Conservation (phyloP, 2,797 vertebrate species). For the Notolabrus celidotus region DNA sequence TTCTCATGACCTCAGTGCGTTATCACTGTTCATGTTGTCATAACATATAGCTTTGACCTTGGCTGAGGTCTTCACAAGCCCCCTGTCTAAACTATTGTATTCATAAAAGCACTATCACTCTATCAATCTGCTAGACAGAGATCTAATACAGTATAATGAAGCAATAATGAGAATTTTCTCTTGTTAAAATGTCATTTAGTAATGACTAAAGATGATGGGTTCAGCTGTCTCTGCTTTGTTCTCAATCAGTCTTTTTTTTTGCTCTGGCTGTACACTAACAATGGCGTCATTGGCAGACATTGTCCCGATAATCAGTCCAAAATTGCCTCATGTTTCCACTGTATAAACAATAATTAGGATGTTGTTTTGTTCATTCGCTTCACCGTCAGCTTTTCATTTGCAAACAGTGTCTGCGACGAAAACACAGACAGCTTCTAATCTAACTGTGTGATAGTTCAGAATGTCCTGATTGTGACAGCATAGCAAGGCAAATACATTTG, state of each 20-base stretch:
- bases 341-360: slow-evolving; percentile 89
- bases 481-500: slow-evolving; percentile 79
- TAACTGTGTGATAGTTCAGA: slow-evolving; percentile 81
- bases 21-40: slow-evolving; percentile 65
- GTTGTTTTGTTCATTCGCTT: slow-evolving; percentile 91
- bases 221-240: slow-evolving; percentile 84
- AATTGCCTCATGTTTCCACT: slow-evolving; percentile 83
- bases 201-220: slow-evolving; percentile 87
- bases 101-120: slow-evolving; percentile 84
- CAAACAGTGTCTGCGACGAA: slow-evolving; percentile 84
- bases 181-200: slow-evolving; percentile 87
- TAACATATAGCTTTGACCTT: slow-evolving; percentile 83
- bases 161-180: slow-evolving; percentile 86
- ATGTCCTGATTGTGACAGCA: slow-evolving; percentile 81
- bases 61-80: slow-evolving; percentile 73
- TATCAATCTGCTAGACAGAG: slow-evolving; percentile 81
- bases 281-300: slow-evolving; percentile 82
- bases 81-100: slow-evolving; percentile 82
- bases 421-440: slow-evolving; percentile 80
- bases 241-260: slow-evolving; percentile 74
- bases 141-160: slow-evolving; percentile 85
- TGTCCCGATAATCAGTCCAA: slow-evolving; percentile 82
- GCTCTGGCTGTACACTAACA: slow-evolving; percentile 78
- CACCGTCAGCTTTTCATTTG: slow-evolving; percentile 88
- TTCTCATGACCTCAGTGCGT: slow-evolving; percentile 48